These are phyloP conservation scores for Hypsopygia costalis DNA, from an alignment of 2,888 invertebrate species.

Conservation along the genomic window DNA sequence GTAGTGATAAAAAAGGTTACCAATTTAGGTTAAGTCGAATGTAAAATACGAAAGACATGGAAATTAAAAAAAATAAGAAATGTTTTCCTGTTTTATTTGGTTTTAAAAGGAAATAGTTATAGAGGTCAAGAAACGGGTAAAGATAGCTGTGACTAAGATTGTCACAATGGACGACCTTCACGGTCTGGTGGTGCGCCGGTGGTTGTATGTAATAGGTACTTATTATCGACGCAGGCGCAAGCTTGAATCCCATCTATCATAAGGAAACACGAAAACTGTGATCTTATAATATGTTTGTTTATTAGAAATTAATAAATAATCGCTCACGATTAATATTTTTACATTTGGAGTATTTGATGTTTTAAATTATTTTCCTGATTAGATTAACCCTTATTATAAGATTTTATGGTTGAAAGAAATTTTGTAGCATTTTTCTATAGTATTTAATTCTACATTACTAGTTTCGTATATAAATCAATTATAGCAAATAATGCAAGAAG, in stretches of 20 bases:
- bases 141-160: conserved; percentile 30
- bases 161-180: conserved; percentile 58
- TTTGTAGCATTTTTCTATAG: no score
- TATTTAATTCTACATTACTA: no score
- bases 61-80: conserved; percentile 43
- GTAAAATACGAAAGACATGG: conserved; percentile 60
- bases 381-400: no score
- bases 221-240: conserved; percentile 15
- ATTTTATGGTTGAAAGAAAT: no score
- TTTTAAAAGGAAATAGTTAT: conserved; percentile 24
- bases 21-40: conserved; percentile 71
- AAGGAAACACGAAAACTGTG: conserved; percentile 13
- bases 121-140: conserved; percentile 35
- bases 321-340: background rate
- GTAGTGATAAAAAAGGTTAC: conserved; percentile 76
- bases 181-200: conserved; percentile 22
- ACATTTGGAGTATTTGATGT: no score
- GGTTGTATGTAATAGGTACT: conserved; percentile 32
- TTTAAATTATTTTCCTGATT: no score
- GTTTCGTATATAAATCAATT: no score
- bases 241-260: conserved; percentile 8
- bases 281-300: conserved; percentile 7
- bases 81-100: conserved; percentile 39
- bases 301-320: conserved; percentile 2
- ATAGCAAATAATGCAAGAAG: no score